Percentiles rank a stretch among this genome's conserved stretches.
Evolutionary conservation across 2,888 invertebrate genomes (phyloP).

Genomic region (Papilio elwesi): DNA sequence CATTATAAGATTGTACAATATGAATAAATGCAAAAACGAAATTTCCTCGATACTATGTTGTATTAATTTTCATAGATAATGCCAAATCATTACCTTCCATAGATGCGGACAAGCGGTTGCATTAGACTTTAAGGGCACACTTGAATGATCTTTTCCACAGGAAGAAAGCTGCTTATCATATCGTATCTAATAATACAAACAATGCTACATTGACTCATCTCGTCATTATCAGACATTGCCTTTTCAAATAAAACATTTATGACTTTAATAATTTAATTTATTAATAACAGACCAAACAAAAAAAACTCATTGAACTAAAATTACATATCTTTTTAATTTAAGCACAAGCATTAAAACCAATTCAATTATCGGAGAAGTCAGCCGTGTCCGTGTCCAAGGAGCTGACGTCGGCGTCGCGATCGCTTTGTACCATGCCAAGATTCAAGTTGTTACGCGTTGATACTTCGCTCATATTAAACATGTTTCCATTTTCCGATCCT

Average conservation of each 20-base stretch:
- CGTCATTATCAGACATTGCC: no score
- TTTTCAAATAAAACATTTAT: neutral
- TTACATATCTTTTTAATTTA: slow-evolving; percentile 27
- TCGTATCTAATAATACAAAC: no score
- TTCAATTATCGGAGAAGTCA: slow-evolving; percentile 64
- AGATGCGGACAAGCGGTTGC: no score
- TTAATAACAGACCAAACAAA: slow-evolving; percentile 29
- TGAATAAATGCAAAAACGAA: slow-evolving; percentile 85
- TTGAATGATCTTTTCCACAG: no score
- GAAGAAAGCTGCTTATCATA: no score
- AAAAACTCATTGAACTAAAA: slow-evolving; percentile 38
- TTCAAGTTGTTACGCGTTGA: slow-evolving; percentile 28
- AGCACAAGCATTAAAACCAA: slow-evolving; percentile 13
- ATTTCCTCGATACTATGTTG: slow-evolving; percentile 72
- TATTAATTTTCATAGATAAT: slow-evolving; percentile 31
- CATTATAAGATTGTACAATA: slow-evolving; percentile 85
- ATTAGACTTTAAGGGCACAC: no score
- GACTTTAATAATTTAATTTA: slow-evolving; percentile 27
- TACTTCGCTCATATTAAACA: slow-evolving; percentile 39
- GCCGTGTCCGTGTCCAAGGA: slow-evolving; percentile 70
- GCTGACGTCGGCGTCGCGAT: slow-evolving; percentile 73
- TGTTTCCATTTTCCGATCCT: slow-evolving; percentile 37
- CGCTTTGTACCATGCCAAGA: slow-evolving; percentile 53
- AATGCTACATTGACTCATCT: no score
- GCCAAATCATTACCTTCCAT: neutral